phyloP scores from a whole-genome alignment of 2,888 invertebrate species.

The Tenthredo livida region DNA sequence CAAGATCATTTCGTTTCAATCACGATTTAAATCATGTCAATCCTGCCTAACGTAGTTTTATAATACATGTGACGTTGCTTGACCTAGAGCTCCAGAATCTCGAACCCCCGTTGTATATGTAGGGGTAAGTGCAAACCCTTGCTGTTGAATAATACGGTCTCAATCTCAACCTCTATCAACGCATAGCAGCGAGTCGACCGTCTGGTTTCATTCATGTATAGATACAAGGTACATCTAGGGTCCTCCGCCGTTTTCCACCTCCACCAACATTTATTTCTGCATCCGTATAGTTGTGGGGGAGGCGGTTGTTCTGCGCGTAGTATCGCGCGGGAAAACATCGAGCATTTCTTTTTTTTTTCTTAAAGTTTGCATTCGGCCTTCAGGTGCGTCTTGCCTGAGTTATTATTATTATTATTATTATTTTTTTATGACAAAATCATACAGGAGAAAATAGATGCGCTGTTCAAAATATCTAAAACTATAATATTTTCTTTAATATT shows the following conservation, averaged over 20 bases:
- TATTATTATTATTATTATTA: too few relatives aligned
- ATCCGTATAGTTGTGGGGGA: neutral
- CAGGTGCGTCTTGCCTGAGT: too few relatives aligned
- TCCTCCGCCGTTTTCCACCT: neutral
- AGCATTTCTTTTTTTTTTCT: neutral
- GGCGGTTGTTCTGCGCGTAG: neutral
- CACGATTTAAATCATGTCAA: neutral
- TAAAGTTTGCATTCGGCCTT: neutral
- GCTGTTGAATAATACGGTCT: neutral
- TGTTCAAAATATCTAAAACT: too few relatives aligned
- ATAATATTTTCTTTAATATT: neutral
- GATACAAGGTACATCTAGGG: neutral
- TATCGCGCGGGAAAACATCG: slow-evolving; percentile 6
- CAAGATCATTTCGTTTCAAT: neutral
- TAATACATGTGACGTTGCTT: neutral
- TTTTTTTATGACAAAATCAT: too few relatives aligned
- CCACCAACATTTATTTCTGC: neutral
- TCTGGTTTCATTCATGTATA: slow-evolving; percentile 1
- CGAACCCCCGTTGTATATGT: neutral
- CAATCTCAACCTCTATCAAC: neutral
- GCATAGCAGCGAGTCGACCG: neutral
- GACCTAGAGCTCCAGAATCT: neutral
- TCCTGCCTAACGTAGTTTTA: neutral
- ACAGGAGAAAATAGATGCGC: too few relatives aligned
- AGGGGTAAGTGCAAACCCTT: neutral